phyloP scores from a whole-genome alignment of 92 coral and sea anemone genomes.

The Bergia sp. region DNA sequence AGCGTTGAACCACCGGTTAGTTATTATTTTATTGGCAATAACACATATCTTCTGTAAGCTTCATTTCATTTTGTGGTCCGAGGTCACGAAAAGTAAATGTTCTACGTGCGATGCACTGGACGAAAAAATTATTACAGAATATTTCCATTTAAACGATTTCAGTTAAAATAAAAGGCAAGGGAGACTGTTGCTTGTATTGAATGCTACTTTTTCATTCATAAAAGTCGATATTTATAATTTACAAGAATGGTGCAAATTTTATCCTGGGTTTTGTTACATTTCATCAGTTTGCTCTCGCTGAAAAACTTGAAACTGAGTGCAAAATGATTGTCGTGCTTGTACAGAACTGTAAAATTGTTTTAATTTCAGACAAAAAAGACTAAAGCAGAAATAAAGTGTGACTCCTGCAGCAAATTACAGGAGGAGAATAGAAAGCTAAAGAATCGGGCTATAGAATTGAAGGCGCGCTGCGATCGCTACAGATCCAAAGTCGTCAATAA shows the following conservation, averaged over 20 bases:
- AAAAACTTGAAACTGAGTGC: background rate
- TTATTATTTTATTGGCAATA: background rate
- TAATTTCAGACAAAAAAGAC: constrained; percentile 14
- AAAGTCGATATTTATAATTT: background rate
- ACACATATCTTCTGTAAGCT: background rate
- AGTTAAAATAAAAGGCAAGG: constrained; percentile 10
- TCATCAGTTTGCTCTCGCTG: background rate
- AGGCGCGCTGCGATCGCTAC: background rate
- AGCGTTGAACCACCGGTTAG: background rate
- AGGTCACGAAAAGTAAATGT: background rate
- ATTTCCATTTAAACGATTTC: background rate
- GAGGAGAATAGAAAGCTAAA: background rate
- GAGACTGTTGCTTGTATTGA: constrained; percentile 10
- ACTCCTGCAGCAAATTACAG: background rate
- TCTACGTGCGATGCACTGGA: constrained; percentile 6
- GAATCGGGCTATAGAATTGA: constrained; percentile 5
- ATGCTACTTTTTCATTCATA: background rate
- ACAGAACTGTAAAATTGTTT: background rate
- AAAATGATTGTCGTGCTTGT: background rate
- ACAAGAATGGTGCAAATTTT: background rate
- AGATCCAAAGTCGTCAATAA: background rate
- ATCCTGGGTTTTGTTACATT: constrained; percentile 11
- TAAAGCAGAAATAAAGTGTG: background rate
- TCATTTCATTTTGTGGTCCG: background rate
- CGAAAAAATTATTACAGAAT: background rate